Evolutionary conservation across 2,797 vertebrate species (phyloP).

Genomic region (Mycteria americana): DNA sequence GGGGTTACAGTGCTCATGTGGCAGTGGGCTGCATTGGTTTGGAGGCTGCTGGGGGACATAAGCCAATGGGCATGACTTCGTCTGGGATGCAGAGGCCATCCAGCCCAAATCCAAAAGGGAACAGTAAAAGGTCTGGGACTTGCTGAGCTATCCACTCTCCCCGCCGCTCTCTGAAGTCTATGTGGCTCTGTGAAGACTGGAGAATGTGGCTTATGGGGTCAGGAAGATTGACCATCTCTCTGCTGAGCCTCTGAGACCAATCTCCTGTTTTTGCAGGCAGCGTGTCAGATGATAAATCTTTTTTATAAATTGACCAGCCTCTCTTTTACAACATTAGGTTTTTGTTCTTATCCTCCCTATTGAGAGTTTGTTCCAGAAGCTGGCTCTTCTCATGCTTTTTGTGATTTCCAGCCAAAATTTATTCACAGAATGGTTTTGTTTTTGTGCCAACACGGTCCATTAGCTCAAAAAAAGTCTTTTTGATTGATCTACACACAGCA

Average conservation of each 20-base stretch:
- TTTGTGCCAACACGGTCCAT: conserved; percentile 1
- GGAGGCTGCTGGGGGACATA: not conserved
- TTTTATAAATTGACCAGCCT: not conserved
- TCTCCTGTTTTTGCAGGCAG: conserved; percentile 35
- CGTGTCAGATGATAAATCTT: not conserved
- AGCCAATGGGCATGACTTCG: not conserved
- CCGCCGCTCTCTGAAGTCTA: not conserved
- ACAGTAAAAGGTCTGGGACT: conserved; percentile 2
- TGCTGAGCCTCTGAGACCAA: not conserved
- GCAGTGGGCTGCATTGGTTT: not conserved
- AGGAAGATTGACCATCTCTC: not conserved
- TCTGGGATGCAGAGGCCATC: not conserved
- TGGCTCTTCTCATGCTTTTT: conserved; percentile 3
- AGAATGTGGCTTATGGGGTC: conserved; percentile 11
- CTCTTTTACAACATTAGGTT: not conserved
- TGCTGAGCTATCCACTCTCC: not conserved
- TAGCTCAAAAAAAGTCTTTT: conserved; percentile 17
- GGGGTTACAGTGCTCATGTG: not conserved
- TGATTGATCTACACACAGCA: not conserved
- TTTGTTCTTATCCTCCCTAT: not conserved
- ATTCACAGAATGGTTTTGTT: not conserved
- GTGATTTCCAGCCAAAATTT: conserved; percentile 33
- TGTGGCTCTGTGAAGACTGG: not conserved
- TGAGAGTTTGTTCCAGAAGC: not conserved
- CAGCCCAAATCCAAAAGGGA: conserved; percentile 41